Conservation (phyloP, 2,797 vertebrate genomes). For the Sebastes minor region DNA sequence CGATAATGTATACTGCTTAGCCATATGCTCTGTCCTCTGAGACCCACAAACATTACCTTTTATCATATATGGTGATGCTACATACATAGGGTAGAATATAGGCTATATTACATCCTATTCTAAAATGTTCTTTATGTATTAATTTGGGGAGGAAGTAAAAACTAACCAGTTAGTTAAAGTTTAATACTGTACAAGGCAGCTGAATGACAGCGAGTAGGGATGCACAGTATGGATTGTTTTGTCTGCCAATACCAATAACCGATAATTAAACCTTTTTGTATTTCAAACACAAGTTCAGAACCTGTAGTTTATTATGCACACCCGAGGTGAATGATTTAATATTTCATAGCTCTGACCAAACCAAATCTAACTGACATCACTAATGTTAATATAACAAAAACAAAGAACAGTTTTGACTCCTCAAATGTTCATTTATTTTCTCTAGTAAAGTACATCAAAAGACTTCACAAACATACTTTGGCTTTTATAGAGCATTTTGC, state of each 20-base stretch:
- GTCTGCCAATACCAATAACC: background rate
- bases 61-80: background rate
- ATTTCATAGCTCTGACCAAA: background rate
- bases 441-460: no score
- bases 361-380: background rate
- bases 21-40: background rate
- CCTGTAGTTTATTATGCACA: background rate
- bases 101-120: background rate
- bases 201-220: background rate
- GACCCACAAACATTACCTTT: background rate
- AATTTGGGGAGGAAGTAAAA: background rate
- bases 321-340: background rate
- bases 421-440: no score
- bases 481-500: no score
- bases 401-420: accelerated
- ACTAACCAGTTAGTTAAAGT: background rate
- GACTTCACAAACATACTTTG: no score
- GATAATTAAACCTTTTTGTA: background rate
- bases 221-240: background rate
- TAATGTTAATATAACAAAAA: background rate
- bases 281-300: background rate
- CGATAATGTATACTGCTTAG: constrained; percentile 3
- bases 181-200: background rate
- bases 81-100: background rate
- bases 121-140: background rate